Evolutionary conservation across 2,888 invertebrate genomes (phyloP).

Genomic region (Colletes collaris): DNA sequence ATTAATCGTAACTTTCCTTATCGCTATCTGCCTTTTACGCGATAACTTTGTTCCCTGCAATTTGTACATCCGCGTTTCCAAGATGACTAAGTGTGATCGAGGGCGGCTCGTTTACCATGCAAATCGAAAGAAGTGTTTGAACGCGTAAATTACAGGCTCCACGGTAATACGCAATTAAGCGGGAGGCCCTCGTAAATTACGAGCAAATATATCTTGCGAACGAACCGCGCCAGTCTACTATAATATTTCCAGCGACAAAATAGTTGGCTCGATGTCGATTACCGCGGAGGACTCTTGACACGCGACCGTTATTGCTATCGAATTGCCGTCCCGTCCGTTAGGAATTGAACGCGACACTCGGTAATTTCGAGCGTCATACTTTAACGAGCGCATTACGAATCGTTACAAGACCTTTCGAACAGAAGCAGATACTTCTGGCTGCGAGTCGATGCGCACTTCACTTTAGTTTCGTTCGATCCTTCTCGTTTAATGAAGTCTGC

Average conservation of each 20-base stretch:
- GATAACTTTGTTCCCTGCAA: neutral
- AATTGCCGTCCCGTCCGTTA: constrained; percentile 37
- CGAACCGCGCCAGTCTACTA: constrained; percentile 2
- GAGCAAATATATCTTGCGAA: constrained; percentile 24
- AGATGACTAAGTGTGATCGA: neutral
- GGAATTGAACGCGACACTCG: constrained; percentile 37
- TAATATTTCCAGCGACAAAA: constrained; percentile 58
- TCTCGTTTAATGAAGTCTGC: neutral
- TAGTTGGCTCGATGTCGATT: constrained; percentile 54
- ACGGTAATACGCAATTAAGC: constrained; percentile 34
- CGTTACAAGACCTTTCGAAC: neutral
- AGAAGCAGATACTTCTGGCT: constrained; percentile 7
- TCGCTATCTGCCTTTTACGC: neutral
- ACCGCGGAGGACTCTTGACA: constrained; percentile 46
- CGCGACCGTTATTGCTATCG: constrained; percentile 41
- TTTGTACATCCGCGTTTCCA: neutral
- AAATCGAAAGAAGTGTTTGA: constrained; percentile 25
- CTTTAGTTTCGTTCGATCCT: neutral
- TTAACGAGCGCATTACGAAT: constrained; percentile 29
- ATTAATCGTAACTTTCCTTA: constrained; percentile 21
- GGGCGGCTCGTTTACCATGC: neutral
- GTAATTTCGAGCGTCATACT: constrained; percentile 32
- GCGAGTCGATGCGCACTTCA: neutral
- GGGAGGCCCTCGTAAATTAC: constrained; percentile 36
- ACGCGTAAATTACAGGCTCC: constrained; percentile 13